These are phyloP conservation scores for Xerus inauris DNA, from an alignment of 2,113 vertebrate genomes.

Conservation along the genomic window DNA sequence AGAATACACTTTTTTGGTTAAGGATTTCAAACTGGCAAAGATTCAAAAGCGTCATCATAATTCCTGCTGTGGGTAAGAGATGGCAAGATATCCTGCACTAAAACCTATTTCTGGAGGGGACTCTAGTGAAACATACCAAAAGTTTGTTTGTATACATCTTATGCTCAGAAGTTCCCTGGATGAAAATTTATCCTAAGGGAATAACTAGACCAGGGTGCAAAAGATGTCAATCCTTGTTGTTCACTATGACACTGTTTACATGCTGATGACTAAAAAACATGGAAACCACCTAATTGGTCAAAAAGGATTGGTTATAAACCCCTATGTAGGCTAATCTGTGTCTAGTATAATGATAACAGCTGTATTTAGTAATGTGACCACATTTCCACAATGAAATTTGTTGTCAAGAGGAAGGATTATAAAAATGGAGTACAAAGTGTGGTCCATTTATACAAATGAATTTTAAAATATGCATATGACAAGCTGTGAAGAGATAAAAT, in stretches of 20 bases:
- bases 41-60: neutral
- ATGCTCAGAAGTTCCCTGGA: neutral
- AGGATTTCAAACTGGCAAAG: neutral
- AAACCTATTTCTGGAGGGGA: neutral
- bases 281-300: neutral
- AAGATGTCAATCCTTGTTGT: neutral
- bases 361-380: slow-evolving; percentile 18
- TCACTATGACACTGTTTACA: neutral
- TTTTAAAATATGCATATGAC: neutral
- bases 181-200: neutral
- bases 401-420: neutral
- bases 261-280: neutral
- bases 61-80: neutral
- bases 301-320: neutral
- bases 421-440: neutral
- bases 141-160: neutral
- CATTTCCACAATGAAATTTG: neutral
- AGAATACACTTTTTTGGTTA: neutral
- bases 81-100: neutral
- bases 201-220: neutral
- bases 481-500: neutral
- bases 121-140: neutral
- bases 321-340: neutral
- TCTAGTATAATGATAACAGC: neutral
- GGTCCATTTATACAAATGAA: neutral